These are phyloP conservation scores for Ochropleura plecta DNA, from an alignment of 2,888 invertebrate genomes.

Conservation along the genomic window DNA sequence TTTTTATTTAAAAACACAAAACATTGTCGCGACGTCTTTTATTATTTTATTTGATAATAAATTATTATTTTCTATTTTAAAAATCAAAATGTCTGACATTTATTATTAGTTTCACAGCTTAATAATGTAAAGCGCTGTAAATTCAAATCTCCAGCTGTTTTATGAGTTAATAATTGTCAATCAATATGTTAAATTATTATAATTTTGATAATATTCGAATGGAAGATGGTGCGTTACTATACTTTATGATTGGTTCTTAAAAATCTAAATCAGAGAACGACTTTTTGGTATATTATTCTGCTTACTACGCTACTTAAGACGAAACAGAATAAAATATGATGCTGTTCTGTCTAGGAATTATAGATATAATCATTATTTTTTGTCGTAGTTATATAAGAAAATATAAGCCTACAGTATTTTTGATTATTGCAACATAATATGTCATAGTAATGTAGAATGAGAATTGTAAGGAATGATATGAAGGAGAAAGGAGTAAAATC, in stretches of 20 bases:
- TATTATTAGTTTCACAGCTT: slow-evolving; percentile 51
- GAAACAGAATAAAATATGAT: neutral
- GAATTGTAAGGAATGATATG: too few relatives aligned
- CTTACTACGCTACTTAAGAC: slow-evolving; percentile 1
- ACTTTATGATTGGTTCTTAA: slow-evolving; percentile 9
- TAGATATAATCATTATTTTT: neutral
- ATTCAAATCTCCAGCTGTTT: slow-evolving; percentile 55
- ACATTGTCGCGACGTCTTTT: slow-evolving; percentile 33
- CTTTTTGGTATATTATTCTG: slow-evolving; percentile 4
- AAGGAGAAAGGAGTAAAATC: too few relatives aligned
- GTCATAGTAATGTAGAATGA: neutral
- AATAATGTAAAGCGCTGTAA: slow-evolving; percentile 31
- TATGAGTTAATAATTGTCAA: slow-evolving; percentile 61
- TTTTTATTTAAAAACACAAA: slow-evolving; percentile 21
- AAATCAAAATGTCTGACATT: slow-evolving; percentile 33
- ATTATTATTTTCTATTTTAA: slow-evolving; percentile 25
- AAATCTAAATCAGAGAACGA: neutral
- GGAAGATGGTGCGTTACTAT: slow-evolving; percentile 1
- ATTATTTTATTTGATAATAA: slow-evolving; percentile 18
- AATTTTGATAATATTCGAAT: slow-evolving; percentile 22
- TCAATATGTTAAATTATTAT: slow-evolving; percentile 53
- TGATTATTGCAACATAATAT: slow-evolving; percentile 15
- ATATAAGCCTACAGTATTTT: neutral
- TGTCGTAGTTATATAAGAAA: neutral
- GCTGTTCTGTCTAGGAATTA: neutral